Base-by-base conservation (phyloP, 2,113 vertebrate genomes). In the Nicator chloris region DNA sequence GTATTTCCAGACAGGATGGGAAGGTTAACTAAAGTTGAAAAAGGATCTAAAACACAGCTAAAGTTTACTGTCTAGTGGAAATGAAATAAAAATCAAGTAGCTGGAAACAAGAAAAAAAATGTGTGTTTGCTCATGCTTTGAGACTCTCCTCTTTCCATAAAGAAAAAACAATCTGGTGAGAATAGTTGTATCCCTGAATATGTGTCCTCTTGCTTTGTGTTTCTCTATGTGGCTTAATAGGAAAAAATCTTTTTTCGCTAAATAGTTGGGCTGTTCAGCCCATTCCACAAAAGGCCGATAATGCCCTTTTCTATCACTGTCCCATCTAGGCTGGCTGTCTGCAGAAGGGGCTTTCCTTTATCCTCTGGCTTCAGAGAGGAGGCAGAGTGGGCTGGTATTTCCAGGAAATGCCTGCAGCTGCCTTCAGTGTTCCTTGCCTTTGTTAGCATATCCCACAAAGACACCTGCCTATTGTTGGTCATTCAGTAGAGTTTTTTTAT, bases 21-120 rank as follows among this genome's bases (percentile, higher is more conserved):
- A 90, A 93, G 76, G 92, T 92, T 96, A 93, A 90, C 75, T 90
- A 14, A 83, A 94, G 59, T 27, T 95, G 90, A 94, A 86, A 94
- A 93, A 75, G 44, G 47, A 86, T 94, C 65, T 92, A 81, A 93
- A 95, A 66, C 53, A 64, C 68, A 86, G 39, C 56, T 49, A 90
- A 84, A 90, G 51, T 93, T 90, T 96, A 44, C 76, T 88, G 54
- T 59, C 35, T 93, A 64, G n/a, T 71, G 85, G 76, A 80, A 88
- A 90, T 71, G 40, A 95, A 95, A 84, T 63, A 93, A 71, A 71
- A 92, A 68, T 92, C 60, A 64, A 92, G 44, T 45, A n/a, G 22
- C n/a, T 65, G 70, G 69, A 91, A 92, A 84, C 4, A 39, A 76
- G 65, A 69, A 57, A 64, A 84, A 88, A 85, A 68, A 6, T 49